Percentiles rank a stretch among this genome's conserved stretches.
Conservation (phyloP, 2,113 vertebrate genomes). For the Pelodiscus sinensis region DNA sequence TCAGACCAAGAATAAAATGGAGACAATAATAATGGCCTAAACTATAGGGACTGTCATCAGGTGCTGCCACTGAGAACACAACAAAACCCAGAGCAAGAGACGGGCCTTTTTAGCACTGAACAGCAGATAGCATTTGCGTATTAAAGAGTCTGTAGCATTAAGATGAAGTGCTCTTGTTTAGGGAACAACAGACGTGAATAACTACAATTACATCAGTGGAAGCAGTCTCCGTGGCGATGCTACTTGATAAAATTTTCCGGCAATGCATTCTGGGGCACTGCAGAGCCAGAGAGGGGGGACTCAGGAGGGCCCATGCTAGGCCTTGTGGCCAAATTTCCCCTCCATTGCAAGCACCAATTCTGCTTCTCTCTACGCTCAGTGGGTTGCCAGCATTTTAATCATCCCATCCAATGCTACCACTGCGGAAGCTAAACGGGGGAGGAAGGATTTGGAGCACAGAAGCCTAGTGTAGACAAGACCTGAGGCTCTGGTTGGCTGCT, state of each 20-base stretch:
- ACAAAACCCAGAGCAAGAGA: rapidly evolving
- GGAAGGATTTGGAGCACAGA: background rate
- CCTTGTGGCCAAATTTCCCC: background rate
- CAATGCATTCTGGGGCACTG: background rate
- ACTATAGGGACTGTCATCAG: background rate
- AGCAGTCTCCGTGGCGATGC: background rate
- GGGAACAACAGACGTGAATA: background rate
- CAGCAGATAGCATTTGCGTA: background rate
- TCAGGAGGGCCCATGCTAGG: background rate
- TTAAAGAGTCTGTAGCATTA: background rate
- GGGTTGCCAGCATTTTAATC: background rate
- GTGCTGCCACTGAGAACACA: background rate
- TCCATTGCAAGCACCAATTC: background rate
- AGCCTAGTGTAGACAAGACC: background rate
- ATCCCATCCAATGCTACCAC: background rate
- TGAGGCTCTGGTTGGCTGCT: background rate
- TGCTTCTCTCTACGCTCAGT: rapidly evolving
- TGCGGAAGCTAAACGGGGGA: background rate
- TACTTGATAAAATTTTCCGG: background rate
- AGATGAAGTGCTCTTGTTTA: background rate
- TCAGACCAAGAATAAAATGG: no score
- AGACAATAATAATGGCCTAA: background rate
- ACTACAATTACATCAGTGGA: background rate
- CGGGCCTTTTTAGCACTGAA: background rate
- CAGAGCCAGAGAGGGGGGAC: rapidly evolving